Conservation (phyloP, 2,113 vertebrate species). For the Balaenoptera acutorostrata region DNA sequence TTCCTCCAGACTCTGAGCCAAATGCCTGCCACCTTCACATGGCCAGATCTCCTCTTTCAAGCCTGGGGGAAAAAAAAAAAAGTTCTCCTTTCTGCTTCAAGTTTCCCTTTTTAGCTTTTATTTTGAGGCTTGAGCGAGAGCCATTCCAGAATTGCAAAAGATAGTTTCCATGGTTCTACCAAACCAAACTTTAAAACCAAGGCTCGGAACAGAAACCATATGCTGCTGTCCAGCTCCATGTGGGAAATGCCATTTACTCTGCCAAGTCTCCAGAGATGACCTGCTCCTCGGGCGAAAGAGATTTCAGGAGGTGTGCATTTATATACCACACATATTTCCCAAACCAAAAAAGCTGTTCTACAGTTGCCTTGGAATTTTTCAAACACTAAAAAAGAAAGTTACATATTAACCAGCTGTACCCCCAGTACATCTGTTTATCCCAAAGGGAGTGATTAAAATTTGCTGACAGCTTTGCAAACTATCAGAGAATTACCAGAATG, state of each 20-base stretch:
- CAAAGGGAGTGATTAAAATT: slow-evolving; percentile 45
- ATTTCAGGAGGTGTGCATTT: background rate
- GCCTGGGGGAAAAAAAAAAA: background rate
- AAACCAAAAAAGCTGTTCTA: background rate
- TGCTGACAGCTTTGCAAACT: slow-evolving; percentile 58
- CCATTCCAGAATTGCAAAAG: slow-evolving; percentile 24
- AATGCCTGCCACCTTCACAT: background rate
- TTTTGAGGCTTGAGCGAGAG: slow-evolving; percentile 1
- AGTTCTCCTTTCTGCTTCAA: background rate
- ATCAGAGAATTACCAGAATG: slow-evolving; percentile 29
- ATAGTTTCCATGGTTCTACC: slow-evolving; percentile 43
- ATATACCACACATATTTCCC: background rate
- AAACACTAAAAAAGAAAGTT: slow-evolving; percentile 33
- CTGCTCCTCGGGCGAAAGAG: background rate
- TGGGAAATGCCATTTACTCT: background rate
- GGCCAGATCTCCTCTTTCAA: background rate
- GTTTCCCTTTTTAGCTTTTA: slow-evolving; percentile 2
- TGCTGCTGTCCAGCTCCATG: background rate
- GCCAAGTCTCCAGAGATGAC: background rate
- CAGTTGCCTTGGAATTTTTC: background rate
- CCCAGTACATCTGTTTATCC: slow-evolving; percentile 4
- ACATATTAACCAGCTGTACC: slow-evolving; percentile 41
- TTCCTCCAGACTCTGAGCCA: background rate
- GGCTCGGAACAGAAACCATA: background rate
- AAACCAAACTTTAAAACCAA: slow-evolving; percentile 23